Conservation (phyloP, 1,140 invertebrate genomes). For the Drosophila repleta region DNA sequence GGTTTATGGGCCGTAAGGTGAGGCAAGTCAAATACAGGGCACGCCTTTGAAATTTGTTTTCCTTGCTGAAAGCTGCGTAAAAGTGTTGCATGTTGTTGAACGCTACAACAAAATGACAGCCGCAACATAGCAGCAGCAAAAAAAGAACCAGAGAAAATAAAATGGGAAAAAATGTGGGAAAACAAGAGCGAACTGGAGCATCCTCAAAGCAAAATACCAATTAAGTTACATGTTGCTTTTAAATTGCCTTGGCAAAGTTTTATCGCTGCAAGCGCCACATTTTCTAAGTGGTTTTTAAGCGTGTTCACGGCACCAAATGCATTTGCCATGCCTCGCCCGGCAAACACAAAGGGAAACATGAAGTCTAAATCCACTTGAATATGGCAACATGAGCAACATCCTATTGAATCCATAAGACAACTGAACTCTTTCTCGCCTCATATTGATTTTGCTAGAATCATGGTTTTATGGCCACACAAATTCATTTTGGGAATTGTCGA, state of each 20-base stretch:
- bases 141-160: neutral
- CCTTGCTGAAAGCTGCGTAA: constrained; percentile 8
- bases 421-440: no score
- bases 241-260: constrained; percentile 40
- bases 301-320: constrained; percentile 14
- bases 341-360: neutral
- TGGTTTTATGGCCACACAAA: neutral
- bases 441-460: no score
- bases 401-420: constrained; percentile 6
- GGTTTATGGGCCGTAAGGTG: neutral
- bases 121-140: constrained; percentile 8
- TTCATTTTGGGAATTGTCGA: constrained; percentile 2
- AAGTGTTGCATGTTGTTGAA: constrained; percentile 34
- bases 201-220: constrained; percentile 40
- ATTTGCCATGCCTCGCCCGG: constrained; percentile 18
- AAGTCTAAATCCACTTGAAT: constrained; percentile 1
- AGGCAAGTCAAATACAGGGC: neutral
- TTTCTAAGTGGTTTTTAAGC: neutral
- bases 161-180: neutral
- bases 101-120: constrained; percentile 20
- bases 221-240: constrained; percentile 48
- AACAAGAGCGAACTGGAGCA: constrained; percentile 1
- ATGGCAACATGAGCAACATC: constrained; percentile 11
- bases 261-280: neutral
- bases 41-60: constrained; percentile 5